Evolutionary conservation across 2,113 vertebrate genomes (phyloP).

Genomic region (Hepsetus odoe): DNA sequence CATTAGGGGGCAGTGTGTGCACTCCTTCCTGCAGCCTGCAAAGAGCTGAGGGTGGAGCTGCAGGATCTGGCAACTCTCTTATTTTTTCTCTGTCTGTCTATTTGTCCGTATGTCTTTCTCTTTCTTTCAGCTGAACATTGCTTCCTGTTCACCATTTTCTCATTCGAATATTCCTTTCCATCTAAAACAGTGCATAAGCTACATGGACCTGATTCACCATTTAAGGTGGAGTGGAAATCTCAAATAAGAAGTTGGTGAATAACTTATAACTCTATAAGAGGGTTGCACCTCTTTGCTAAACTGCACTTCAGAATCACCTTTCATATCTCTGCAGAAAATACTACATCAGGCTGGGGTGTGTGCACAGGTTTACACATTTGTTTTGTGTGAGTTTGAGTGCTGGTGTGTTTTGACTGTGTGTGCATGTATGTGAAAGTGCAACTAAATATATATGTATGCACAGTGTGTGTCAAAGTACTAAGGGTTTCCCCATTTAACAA

Average conservation of each 20-base stretch:
- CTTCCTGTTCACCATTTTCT: not conserved
- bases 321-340: slow-evolving; percentile 5
- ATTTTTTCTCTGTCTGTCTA: not conserved
- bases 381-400: not conserved
- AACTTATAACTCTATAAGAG: no score
- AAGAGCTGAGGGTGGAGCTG: slow-evolving; percentile 29
- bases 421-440: not conserved
- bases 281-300: slow-evolving; percentile 20
- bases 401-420: not conserved
- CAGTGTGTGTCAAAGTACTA: not conserved
- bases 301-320: not conserved
- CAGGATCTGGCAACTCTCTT: slow-evolving; percentile 7
- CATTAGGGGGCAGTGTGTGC: slow-evolving; percentile 71
- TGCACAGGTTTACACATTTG: not conserved
- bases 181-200: no score
- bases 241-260: no score
- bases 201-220: no score
- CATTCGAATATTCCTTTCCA: no score
- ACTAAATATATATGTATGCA: not conserved
- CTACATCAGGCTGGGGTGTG: not conserved
- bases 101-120: slow-evolving; percentile 20
- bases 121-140: not conserved
- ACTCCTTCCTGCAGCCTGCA: slow-evolving; percentile 44
- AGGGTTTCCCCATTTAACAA: no score
- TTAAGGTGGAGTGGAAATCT: no score